phyloP scores from a whole-genome alignment of 2,797 vertebrate species.

The Chelonia mydas region DNA sequence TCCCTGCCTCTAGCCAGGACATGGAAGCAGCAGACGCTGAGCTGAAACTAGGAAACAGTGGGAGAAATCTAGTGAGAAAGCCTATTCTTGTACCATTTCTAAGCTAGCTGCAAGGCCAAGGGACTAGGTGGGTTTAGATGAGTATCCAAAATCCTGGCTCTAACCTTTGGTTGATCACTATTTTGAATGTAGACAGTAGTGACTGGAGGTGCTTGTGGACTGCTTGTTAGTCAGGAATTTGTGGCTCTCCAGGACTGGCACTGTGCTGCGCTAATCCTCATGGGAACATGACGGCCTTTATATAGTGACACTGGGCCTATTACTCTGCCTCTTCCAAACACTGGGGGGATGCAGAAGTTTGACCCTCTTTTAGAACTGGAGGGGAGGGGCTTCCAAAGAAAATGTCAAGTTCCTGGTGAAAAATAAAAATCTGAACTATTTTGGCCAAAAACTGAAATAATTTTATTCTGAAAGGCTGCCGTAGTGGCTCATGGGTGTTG shows the following conservation, averaged over 20 bases:
- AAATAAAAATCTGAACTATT: background rate
- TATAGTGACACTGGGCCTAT: background rate
- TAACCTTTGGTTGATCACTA: background rate
- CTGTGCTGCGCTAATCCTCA: background rate
- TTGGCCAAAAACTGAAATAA: background rate
- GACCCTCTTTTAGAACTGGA: background rate
- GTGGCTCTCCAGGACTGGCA: background rate
- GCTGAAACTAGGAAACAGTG: background rate
- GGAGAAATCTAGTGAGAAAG: background rate
- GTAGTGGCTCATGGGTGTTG: background rate
- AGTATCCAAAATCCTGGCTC: background rate
- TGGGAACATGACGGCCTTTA: background rate
- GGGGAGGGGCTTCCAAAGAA: background rate
- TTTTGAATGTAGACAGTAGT: background rate
- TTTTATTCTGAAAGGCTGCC: background rate
- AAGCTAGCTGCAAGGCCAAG: background rate
- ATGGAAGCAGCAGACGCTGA: background rate
- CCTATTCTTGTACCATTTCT: background rate
- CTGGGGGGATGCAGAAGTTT: background rate
- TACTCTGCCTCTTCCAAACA: background rate
- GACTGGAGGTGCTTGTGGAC: background rate
- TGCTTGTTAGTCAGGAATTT: background rate
- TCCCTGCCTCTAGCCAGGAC: background rate
- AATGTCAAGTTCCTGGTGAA: background rate
- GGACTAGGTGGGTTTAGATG: background rate